phyloP scores from a whole-genome alignment of 2,113 vertebrate genomes.

The Oreochromis tanganicae region DNA sequence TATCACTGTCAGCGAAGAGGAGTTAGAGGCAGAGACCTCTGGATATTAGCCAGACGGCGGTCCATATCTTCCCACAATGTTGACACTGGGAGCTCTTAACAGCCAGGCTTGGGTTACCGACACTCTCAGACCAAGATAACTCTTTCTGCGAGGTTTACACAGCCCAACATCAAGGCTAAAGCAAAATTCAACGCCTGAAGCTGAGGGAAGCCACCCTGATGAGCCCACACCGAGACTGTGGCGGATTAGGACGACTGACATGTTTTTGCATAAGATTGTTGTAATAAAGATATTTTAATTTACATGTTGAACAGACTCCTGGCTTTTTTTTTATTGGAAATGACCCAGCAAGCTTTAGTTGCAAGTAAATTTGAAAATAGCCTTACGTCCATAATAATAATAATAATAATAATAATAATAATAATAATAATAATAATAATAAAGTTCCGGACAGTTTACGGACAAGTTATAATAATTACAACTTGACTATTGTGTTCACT shows the following conservation, averaged over 20 bases:
- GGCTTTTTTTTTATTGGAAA: constrained; percentile 6
- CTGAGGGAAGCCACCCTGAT: constrained; percentile 16
- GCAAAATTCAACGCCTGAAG: constrained; percentile 32
- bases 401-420: background rate
- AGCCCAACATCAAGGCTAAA: constrained; percentile 58
- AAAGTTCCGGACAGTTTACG: background rate
- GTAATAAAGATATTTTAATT: constrained; percentile 38
- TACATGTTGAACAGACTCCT: background rate
- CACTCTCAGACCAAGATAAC: constrained; percentile 51
- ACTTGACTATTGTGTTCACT: background rate
- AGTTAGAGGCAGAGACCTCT: constrained; percentile 34
- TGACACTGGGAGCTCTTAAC: constrained; percentile 71
- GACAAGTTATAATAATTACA: background rate
- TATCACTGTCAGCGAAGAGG: constrained; percentile 47
- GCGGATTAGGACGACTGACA: background rate
- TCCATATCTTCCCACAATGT: constrained; percentile 68
- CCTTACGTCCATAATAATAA: background rate
- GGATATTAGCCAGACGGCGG: constrained; percentile 62
- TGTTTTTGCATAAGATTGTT: background rate
- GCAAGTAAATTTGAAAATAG: background rate
- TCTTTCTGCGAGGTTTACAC: constrained; percentile 45
- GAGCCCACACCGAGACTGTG: background rate
- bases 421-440: background rate
- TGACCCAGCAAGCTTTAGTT: background rate
- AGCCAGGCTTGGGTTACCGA: constrained; percentile 63